Evolutionary conservation across 2,113 vertebrate species (phyloP).

Genomic region (Peromyscus californicus): DNA sequence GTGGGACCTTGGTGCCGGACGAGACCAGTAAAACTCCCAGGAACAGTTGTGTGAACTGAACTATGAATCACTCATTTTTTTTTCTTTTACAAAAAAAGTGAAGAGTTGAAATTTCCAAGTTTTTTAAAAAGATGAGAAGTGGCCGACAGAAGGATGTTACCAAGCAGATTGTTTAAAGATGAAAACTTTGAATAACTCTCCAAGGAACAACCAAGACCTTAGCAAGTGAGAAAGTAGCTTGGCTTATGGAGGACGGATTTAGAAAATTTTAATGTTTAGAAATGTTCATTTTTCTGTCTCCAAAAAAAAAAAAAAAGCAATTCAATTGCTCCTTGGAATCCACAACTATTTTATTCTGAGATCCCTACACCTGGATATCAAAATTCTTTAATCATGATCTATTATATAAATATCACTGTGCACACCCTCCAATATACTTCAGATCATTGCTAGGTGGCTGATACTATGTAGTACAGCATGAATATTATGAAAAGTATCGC

Average conservation of each 20-base stretch:
- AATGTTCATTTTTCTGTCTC: not conserved
- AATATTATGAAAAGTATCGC: not conserved
- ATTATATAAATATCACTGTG: not conserved
- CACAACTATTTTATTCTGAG: not conserved
- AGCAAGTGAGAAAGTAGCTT: slow-evolving; percentile 6
- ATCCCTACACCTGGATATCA: not conserved
- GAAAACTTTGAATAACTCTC: not conserved
- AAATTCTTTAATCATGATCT: not conserved
- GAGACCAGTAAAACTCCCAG: too few relatives aligned
- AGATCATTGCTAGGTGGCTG: not conserved
- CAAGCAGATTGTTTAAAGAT: not conserved
- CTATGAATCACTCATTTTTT: slow-evolving; percentile 14
- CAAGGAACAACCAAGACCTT: not conserved
- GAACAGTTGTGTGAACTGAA: not conserved
- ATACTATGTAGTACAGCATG: not conserved
- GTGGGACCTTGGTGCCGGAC: too few relatives aligned
- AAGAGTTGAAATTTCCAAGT: not conserved
- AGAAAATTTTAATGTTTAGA: slow-evolving; percentile 9
- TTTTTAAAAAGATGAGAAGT: slow-evolving; percentile 13
- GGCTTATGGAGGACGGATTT: not conserved
- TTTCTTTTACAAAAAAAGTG: not conserved
- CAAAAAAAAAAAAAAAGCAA: not conserved
- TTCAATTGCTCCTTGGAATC: not conserved
- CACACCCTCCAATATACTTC: too few relatives aligned
- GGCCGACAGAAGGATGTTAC: not conserved